Base-by-base conservation (phyloP, 2,113 vertebrate genomes). In the Malaclemys terrapin region DNA sequence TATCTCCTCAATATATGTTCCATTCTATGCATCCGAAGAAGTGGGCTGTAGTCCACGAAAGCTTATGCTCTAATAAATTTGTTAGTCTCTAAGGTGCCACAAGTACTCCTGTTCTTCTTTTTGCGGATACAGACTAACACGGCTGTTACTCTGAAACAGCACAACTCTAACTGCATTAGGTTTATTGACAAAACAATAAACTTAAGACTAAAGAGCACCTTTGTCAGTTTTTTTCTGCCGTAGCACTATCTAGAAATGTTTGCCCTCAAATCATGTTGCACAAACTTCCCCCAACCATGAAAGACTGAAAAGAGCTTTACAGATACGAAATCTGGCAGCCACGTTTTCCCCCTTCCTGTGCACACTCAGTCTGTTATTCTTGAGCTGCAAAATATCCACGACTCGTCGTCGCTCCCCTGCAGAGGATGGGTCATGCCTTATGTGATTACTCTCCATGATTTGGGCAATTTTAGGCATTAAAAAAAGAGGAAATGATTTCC, bases 301-400 rank as follows among this genome's bases (percentile, higher is more conserved):
- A 75, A 75, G n/a, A 19, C 69, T 42, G 69, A 42, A 20, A 38
- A 24, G 38, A 38, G 69, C 10, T 42, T 19, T 42, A 75, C 17
- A 10, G 8, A 5, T 20, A 42, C 11, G 24, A 17, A 75, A 22
- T 11, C n/a, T 22, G 38, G 5, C 20, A 10, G 20, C 12, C 42
- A 38, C 19, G 1, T 69, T 38, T 38, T 38, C 5, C 38, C 69
- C 69, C 78, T 59, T 4, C 31, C 1, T 4, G 42, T 38, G 6
- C 13, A 16, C 20, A 20, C 6, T 5, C 35, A 10, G n/a, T 14
- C n/a, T 38, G 0, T 0, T 35, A 2, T 0, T 27, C 53, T 19
- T 56, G 29, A 17, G 14, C 4, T 65, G 65, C 57, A 52, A 75
- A 1, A 53, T 35, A 38, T 2, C 75, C 38, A 25, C 16, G 38